Base-by-base conservation (phyloP, 35 echinoderm and acorn worm genomes). In the Lytechinus variegatus region DNA sequence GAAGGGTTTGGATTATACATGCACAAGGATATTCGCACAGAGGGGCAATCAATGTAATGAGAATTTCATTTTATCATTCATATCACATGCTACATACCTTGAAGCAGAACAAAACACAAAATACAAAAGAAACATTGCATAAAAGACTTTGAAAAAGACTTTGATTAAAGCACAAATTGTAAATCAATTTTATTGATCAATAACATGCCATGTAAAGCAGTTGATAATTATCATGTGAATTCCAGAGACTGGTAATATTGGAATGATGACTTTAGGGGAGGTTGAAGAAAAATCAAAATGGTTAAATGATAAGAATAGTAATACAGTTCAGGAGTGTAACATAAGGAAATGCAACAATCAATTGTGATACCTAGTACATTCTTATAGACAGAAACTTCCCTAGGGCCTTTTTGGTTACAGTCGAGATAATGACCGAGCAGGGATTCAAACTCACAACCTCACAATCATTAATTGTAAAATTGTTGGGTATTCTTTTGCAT, bases 141-240 rank as follows among this genome's bases (percentile, higher is more conserved):
- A 79, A 19, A n/a, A 79, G 66, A 79, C 66, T 5, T 79, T 5
- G 7, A 19, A 79, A 19, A n/a, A 79, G 66, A 79, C 66, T 5
- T 79, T 5, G 7, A 19, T 24, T 79, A 79, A 79, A 79, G 66
- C 66, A 79, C 19, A 24, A 79, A 79, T 79, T 79, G 66, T 79
- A 79, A 79, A 79, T 79, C 66, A 79, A 79, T 79, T 79, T 79
- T 79, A 79, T 79, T 79, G 66, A 79, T 16, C 66, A 79, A 79
- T 79, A 16, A 79, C n/a, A 79, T 24, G 66, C 19, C 66, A 27
- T 4, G 24, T 71, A 21, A 19, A 4, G 61, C 66, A 79, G 66
- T 7, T 79, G 21, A 79, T 71, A 19, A 13, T 71, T 71, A 14
- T 44, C 33, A 44, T 44, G 33, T 24, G 21, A 16, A 79, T 24